These are phyloP conservation scores for Fratercula arctica DNA, from an alignment of 2,797 vertebrate species.

Conservation along the genomic window DNA sequence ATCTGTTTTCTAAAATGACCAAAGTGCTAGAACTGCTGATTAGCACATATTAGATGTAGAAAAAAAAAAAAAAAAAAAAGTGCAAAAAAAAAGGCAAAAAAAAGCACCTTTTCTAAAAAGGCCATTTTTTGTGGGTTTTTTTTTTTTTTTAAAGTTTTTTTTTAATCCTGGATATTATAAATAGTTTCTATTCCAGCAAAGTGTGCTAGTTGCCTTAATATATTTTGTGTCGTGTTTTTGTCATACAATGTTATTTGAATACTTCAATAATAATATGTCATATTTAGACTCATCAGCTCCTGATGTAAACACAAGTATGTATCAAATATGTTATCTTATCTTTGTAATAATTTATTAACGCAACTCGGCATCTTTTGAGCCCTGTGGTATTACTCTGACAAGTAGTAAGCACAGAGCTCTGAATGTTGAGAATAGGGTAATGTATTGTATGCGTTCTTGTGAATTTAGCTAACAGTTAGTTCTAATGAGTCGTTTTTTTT, in stretches of 20 bases:
- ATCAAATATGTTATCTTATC: constrained; percentile 10
- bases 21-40: neutral
- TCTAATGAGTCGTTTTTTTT: neutral
- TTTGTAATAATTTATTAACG: constrained; percentile 71
- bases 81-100: too few species aligned
- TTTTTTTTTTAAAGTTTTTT: neutral
- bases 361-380: constrained; percentile 31
- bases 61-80: neutral
- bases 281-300: constrained; percentile 35
- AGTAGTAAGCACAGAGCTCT: neutral
- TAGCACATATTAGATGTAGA: neutral
- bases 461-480: constrained; percentile 15
- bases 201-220: constrained; percentile 22
- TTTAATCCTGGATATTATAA: neutral
- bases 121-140: neutral
- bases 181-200: constrained; percentile 7
- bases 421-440: constrained; percentile 28
- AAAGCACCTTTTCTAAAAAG: neutral
- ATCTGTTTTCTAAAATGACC: neutral
- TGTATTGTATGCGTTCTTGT: neutral
- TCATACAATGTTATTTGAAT: neutral
- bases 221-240: constrained; percentile 39
- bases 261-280: constrained; percentile 1
- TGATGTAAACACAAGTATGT: constrained; percentile 7
- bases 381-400: neutral